Evolutionary conservation across 2,113 vertebrate genomes (phyloP).

Genomic region (Thamnaconus septentrionalis): DNA sequence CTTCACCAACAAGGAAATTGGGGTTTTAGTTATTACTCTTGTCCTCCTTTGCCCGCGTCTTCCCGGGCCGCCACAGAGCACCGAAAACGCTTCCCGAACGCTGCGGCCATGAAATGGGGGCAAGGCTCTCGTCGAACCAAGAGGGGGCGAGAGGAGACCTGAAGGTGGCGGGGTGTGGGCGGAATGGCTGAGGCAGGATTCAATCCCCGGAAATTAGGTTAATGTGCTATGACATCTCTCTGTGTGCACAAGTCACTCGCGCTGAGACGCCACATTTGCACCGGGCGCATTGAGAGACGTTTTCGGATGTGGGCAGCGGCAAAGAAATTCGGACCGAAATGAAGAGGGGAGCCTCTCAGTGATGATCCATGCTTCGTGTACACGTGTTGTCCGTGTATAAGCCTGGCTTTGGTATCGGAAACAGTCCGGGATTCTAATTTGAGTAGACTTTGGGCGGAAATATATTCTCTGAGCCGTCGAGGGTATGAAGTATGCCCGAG

Average conservation of each 20-base stretch:
- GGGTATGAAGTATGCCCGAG: constrained; percentile 6
- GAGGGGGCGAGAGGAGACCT: constrained; percentile 31
- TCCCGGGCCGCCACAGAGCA: constrained; percentile 18
- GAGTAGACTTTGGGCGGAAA: constrained; percentile 28
- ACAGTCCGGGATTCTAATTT: constrained; percentile 30
- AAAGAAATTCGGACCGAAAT: constrained; percentile 21
- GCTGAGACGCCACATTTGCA: constrained; percentile 42
- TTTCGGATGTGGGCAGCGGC: constrained; percentile 27
- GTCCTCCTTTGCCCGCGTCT: constrained; percentile 42
- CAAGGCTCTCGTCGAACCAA: constrained; percentile 48
- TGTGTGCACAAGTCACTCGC: constrained; percentile 43
- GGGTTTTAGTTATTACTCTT: constrained; percentile 57
- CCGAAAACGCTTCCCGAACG: constrained; percentile 17
- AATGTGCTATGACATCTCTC: constrained; percentile 53
- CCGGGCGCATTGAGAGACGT: constrained; percentile 29
- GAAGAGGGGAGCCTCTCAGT: constrained; percentile 17
- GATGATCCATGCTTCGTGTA: constrained; percentile 20
- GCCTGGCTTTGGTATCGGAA: constrained; percentile 17
- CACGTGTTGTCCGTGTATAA: constrained; percentile 20
- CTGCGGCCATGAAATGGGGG: constrained; percentile 46
- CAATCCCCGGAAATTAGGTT: constrained; percentile 50
- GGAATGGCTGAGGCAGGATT: constrained; percentile 26
- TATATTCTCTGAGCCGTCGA: constrained; percentile 14
- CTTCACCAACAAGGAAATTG: constrained; percentile 43
- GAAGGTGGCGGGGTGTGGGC: constrained; percentile 21